Conservation (phyloP, 2,888 invertebrate species). For the Acleris emargana region DNA sequence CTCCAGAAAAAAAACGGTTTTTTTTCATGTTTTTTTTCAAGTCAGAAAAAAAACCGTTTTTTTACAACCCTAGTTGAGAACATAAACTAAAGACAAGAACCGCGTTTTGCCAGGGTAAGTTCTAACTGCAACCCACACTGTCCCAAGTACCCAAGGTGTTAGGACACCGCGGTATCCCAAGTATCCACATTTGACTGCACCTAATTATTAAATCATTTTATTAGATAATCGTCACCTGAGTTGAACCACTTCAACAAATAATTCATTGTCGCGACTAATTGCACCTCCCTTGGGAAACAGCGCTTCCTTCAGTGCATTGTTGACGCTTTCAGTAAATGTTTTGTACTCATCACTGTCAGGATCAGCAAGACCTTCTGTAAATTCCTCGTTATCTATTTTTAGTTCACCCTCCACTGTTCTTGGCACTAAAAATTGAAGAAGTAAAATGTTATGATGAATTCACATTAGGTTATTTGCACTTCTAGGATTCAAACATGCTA, state of each 20-base stretch:
- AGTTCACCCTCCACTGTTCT: constrained; percentile 87
- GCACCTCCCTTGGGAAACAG: constrained; percentile 74
- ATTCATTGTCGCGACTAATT: constrained; percentile 76
- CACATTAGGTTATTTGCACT: background rate
- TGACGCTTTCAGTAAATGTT: constrained; percentile 83
- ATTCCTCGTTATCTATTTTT: constrained; percentile 86
- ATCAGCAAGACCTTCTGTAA: constrained; percentile 82
- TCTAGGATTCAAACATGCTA: background rate
- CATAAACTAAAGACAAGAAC: background rate
- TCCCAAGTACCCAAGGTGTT: no score
- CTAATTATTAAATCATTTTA: no score
- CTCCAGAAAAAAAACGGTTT: no score
- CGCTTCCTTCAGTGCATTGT: constrained; percentile 83
- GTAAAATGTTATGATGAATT: background rate
- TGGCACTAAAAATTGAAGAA: constrained; percentile 81
- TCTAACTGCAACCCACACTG: no score
- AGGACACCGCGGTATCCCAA: no score
- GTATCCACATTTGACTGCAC: no score
- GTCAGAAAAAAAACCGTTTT: no score
- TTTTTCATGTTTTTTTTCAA: no score
- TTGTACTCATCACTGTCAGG: constrained; percentile 85
- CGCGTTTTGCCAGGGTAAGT: no score
- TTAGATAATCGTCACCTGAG: constrained; percentile 75
- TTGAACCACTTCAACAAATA: constrained; percentile 84
- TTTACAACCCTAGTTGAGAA: no score